A percentile compares a stretch with the other conserved stretches of the same genome.
Conservation (phyloP, 1,140 invertebrate genomes). For the Anastatus disparis region DNA sequence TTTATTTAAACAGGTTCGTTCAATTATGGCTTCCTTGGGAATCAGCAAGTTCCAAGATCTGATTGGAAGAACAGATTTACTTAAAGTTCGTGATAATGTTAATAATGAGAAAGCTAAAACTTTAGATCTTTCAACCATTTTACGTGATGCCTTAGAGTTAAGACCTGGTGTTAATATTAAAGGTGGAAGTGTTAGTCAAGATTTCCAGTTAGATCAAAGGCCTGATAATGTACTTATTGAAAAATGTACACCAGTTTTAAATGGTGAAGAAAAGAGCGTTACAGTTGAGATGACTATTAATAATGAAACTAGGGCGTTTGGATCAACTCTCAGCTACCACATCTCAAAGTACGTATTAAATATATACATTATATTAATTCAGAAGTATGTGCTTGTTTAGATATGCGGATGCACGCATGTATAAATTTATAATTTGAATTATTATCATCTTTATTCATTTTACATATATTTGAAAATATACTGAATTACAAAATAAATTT, state of each 20-base stretch:
- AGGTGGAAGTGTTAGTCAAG: constrained; percentile 88
- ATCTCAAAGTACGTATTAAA: constrained; percentile 87
- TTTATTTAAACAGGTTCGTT: constrained; percentile 74
- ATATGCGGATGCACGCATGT: too few relatives aligned
- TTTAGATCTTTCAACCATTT: constrained; percentile 85
- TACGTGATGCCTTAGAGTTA: constrained; percentile 90
- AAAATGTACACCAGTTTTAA: constrained; percentile 78
- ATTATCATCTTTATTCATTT: too few relatives aligned
- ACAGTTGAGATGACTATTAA: constrained; percentile 84
- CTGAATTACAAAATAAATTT: constrained; percentile 28
- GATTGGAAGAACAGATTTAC: constrained; percentile 92
- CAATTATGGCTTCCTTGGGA: constrained; percentile 90
- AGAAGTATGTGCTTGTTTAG: too few relatives aligned
- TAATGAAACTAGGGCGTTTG: constrained; percentile 94
- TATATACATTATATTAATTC: too few relatives aligned
- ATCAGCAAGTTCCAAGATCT: constrained; percentile 91
- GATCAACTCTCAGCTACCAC: constrained; percentile 92
- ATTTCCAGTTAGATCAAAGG: constrained; percentile 92
- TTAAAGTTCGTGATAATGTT: constrained; percentile 71
- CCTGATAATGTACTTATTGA: constrained; percentile 88
- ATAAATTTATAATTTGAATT: too few relatives aligned
- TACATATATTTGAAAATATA: too few relatives aligned
- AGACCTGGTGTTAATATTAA: constrained; percentile 89
- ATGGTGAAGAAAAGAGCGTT: constrained; percentile 75
- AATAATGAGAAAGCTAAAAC: constrained; percentile 82